Evolutionary conservation across 2,797 vertebrate species (phyloP).

Genomic region (Microcaecilia unicolor): DNA sequence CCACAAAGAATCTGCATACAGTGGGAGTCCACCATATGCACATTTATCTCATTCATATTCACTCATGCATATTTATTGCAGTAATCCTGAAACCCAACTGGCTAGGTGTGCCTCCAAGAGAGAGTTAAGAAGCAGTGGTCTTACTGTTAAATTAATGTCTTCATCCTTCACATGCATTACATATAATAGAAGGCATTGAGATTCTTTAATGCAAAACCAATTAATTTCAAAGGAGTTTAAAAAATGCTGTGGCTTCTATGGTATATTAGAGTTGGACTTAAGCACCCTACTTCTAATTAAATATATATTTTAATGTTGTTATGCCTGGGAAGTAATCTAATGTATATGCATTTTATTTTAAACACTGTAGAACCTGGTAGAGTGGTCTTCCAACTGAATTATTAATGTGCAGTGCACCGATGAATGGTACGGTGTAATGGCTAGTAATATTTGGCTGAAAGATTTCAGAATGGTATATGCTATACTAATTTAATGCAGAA

Average conservation of each 20-base stretch:
- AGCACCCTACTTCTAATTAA: slow-evolving; percentile 52
- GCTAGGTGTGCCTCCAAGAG: too few species aligned
- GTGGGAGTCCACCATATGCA: too few species aligned
- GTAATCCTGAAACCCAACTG: too few species aligned
- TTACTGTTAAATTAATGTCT: too few species aligned
- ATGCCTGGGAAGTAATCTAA: slow-evolving; percentile 47
- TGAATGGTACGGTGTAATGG: slow-evolving; percentile 18
- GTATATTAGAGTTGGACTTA: slow-evolving; percentile 53
- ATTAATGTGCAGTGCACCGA: slow-evolving; percentile 15
- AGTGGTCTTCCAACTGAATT: slow-evolving; percentile 29
- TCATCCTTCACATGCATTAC: slow-evolving; percentile 56
- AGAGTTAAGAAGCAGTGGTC: too few species aligned
- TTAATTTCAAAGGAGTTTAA: slow-evolving; percentile 66
- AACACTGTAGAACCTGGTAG: slow-evolving; percentile 39
- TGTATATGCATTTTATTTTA: slow-evolving; percentile 51
- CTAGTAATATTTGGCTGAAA: too few species aligned
- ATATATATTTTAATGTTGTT: slow-evolving; percentile 60
- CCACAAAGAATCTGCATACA: too few species aligned
- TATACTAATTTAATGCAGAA: slow-evolving; percentile 9
- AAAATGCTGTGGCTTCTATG: slow-evolving; percentile 55
- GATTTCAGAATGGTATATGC: not conserved
- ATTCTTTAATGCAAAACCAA: slow-evolving; percentile 55
- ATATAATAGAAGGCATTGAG: slow-evolving; percentile 52
- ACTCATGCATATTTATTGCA: too few species aligned
- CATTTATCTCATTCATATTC: too few species aligned